A percentile compares a stretch with the other conserved stretches of the same genome.
Conservation (phyloP, 2,888 invertebrate genomes). For the Diplazon laetatorius region DNA sequence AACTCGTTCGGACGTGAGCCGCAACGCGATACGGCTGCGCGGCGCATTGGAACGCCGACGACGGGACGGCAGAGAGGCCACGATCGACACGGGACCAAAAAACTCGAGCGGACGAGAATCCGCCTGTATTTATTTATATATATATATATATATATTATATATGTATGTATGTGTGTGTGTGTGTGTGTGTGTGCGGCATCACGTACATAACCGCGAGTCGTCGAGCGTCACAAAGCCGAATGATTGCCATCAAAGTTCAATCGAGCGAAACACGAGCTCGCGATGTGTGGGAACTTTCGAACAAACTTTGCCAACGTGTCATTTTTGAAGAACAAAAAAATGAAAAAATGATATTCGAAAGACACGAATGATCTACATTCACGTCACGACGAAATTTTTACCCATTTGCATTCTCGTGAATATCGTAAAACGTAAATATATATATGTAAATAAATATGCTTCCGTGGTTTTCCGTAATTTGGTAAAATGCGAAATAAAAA, state of each 20-base stretch:
- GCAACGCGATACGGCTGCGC: slow-evolving; percentile 81
- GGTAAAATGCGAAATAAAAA: too few relatives aligned
- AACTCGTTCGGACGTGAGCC: slow-evolving; percentile 77
- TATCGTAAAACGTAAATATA: too few relatives aligned
- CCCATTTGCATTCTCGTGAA: too few relatives aligned
- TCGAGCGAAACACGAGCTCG: slow-evolving; percentile 3
- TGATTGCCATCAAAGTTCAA: slow-evolving; percentile 31
- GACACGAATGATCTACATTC: neutral
- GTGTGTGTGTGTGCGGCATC: too few relatives aligned
- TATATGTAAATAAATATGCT: too few relatives aligned
- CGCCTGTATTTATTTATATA: slow-evolving; percentile 27
- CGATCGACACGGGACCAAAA: slow-evolving; percentile 38
- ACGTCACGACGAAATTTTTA: neutral
- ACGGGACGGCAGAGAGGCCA: slow-evolving; percentile 36
- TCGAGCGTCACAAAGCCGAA: slow-evolving; percentile 32
- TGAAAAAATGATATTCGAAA: neutral
- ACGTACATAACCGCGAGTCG: slow-evolving; percentile 46
- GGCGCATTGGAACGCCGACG: slow-evolving; percentile 68
- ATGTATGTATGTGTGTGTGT: too few relatives aligned
- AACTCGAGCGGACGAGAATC: slow-evolving; percentile 26
- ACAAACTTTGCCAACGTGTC: neutral
- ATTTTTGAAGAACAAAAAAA: neutral
- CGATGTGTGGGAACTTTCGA: slow-evolving; percentile 31
- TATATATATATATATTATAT: too few relatives aligned
- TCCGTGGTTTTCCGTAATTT: too few relatives aligned